These are phyloP conservation scores for Tubiluchus corallicola DNA, from an alignment of 2,888 invertebrate species.

Conservation along the genomic window DNA sequence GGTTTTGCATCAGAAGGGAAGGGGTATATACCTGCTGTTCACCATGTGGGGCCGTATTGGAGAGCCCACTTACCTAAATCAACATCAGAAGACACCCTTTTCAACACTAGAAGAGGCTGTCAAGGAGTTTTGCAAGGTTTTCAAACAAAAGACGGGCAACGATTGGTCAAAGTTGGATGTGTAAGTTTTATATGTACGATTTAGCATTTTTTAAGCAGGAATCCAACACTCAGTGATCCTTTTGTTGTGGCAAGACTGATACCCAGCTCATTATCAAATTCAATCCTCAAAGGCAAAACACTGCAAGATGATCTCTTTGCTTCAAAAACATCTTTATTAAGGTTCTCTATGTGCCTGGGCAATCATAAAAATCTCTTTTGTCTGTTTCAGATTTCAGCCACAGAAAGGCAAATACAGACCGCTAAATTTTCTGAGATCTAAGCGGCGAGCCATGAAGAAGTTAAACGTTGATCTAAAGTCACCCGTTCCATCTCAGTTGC, in stretches of 20 bases:
- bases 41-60: slow-evolving; percentile 38
- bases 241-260: too few relatives aligned
- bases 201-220: too few relatives aligned
- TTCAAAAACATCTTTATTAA: too few relatives aligned
- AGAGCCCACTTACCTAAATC: slow-evolving; percentile 24
- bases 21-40: slow-evolving; percentile 33
- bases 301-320: slow-evolving; percentile 5
- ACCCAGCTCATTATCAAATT: too few relatives aligned
- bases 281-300: too few relatives aligned
- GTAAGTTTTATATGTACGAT: slow-evolving; percentile 19
- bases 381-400: slow-evolving; percentile 16
- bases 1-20: slow-evolving; percentile 18
- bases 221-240: too few relatives aligned
- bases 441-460: slow-evolving; percentile 16
- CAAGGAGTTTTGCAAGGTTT: slow-evolving; percentile 35
- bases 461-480: slow-evolving; percentile 24
- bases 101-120: slow-evolving; percentile 28
- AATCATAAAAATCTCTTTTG: too few relatives aligned
- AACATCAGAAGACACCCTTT: slow-evolving; percentile 34
- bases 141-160: slow-evolving; percentile 34
- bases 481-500: slow-evolving; percentile 25
- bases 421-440: slow-evolving; percentile 10
- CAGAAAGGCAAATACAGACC: slow-evolving; percentile 22
- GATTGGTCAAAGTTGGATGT: slow-evolving; percentile 28
- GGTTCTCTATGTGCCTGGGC: too few relatives aligned